Evolutionary conservation across 2,113 vertebrate species (phyloP).

Genomic region (Danio rerio): DNA sequence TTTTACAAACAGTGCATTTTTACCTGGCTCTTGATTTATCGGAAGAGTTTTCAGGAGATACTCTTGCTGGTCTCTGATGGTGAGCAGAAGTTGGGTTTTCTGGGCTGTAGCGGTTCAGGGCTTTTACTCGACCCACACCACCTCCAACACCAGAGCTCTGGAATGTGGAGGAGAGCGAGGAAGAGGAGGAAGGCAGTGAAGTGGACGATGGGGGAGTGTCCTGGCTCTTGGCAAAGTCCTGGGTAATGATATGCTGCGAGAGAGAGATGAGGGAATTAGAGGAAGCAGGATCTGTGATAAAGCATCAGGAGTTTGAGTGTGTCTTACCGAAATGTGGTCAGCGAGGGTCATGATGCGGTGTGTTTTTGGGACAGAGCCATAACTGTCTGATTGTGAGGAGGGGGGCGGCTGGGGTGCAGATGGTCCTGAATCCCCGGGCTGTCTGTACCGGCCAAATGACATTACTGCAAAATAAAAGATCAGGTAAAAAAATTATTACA

Average conservation of each 20-base stretch:
- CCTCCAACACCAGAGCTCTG: conserved; percentile 81
- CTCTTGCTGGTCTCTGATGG: conserved; percentile 87
- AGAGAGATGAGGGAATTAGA: neutral
- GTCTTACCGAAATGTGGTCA: conserved; percentile 94
- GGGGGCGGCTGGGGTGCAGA: conserved; percentile 79
- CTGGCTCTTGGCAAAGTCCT: conserved; percentile 96
- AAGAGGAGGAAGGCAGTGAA: conserved; percentile 81
- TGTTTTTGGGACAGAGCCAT: conserved; percentile 85
- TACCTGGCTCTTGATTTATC: conserved; percentile 93
- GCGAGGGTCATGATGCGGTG: conserved; percentile 96
- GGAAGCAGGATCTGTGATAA: neutral
- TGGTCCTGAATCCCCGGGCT: conserved; percentile 66
- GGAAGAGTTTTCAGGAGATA: conserved; percentile 89
- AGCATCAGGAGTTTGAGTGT: neutral
- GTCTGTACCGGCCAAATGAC: conserved; percentile 85
- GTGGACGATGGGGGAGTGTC: conserved; percentile 71
- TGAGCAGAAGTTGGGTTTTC: conserved; percentile 83
- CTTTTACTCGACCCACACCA: conserved; percentile 80
- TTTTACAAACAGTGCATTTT: neutral
- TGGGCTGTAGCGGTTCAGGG: conserved; percentile 89
- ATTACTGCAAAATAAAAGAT: conserved; percentile 69
- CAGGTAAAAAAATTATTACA: neutral
- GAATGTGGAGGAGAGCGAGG: conserved; percentile 78
- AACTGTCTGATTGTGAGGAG: conserved; percentile 81
- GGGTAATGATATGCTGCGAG: conserved; percentile 95